Base-by-base conservation (phyloP, 2,888 invertebrate species). In the Tenodera sinensis region DNA sequence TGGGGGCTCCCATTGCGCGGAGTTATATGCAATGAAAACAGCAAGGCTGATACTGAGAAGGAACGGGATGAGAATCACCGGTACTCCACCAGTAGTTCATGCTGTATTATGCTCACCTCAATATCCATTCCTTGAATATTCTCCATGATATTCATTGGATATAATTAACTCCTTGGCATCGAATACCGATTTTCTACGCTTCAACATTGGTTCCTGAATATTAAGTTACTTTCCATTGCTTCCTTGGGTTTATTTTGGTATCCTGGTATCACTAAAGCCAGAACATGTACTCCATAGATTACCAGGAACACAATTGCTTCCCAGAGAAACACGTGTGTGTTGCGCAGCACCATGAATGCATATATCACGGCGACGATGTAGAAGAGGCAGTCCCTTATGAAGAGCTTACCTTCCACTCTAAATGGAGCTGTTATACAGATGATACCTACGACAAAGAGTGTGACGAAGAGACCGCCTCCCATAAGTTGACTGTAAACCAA, bases 381-480 rank as follows among this genome's bases (percentile, higher is more conserved):
- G 92, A 95, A 95, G 42, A 94, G 92, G 47, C 94, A 92, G 91
- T 95, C 95, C 42, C 95, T 92, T 6, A 95, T 91, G 89, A 95
- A 94, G 12, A 94, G 94, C 30, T 94, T 91, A 91, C 94, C 92
- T 93, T 94, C 93, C 91, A 91, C 84, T 71, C 90, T 91, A 92
- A 95, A 95, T 2, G 94, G 94, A 82, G 92, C 92, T 8, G 93
- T 92, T 7, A 94, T 91, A 34, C 94, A 92, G 9, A 95, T 93
- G 12, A 93, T 92, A 0, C 94, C 94, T 14, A 93, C 93, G 6
- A 95, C 94, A 34, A 94, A 93, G 1, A 94, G 93, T 0, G 94
- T 94, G 8, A 95, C 94, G 92, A 95, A 95, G n/a, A 94, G 93
- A 6, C 94, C 95, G 84, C 94, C 95, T 84, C 94, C 94, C 84